Base-by-base conservation (phyloP, 2,797 vertebrate species). In the Hydrocynus forskahlii region DNA sequence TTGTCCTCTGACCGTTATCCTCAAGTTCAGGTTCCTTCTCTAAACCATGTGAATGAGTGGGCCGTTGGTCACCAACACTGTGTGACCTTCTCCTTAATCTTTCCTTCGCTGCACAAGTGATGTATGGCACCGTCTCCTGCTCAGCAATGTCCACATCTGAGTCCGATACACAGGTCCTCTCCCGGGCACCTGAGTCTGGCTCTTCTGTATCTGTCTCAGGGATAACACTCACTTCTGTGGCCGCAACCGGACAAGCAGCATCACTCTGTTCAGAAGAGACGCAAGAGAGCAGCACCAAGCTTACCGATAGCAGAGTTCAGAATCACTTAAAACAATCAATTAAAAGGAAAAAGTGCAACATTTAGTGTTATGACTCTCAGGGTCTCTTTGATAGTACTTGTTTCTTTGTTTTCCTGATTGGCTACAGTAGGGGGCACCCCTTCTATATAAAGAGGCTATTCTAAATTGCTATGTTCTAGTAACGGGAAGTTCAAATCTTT, bases 131-230 rank as follows among this genome's bases (percentile, higher is more conserved):
- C 0, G 90, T 92, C 78, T 91, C 85, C 73, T 85, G 66, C 57
- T 91, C 90, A 48, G 88, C 79, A 9, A 86, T 57, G 69, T 93
- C 91, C 81, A 86, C 1, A 64, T 91, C 91, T 48, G 89, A 85
- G 78, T 94, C 88, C 45, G 92, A 93, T 60, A 90, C 81, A 0
- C 17, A 87, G 0, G 84, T 82, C 0, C 8, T 45, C 0, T 89
- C 87, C 6, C 54, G 69, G 1, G 8, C 84, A 0, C 86, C 81
- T 0, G 81, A 50, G 75, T 90, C 91, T 0, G 79, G 87, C 2
- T 78, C 83, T 7, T 88, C 86, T 70, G 62, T 35, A 35, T 86
- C 80, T 5, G 70, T 14, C 60, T 81, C 78, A 14, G 40, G 66
- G 4, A 80, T 62, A 68, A 68, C 29, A 0, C 19, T 48, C 9